Evolutionary conservation across 2,888 invertebrate genomes (phyloP).

Genomic region (Brassicogethes aeneus): DNA sequence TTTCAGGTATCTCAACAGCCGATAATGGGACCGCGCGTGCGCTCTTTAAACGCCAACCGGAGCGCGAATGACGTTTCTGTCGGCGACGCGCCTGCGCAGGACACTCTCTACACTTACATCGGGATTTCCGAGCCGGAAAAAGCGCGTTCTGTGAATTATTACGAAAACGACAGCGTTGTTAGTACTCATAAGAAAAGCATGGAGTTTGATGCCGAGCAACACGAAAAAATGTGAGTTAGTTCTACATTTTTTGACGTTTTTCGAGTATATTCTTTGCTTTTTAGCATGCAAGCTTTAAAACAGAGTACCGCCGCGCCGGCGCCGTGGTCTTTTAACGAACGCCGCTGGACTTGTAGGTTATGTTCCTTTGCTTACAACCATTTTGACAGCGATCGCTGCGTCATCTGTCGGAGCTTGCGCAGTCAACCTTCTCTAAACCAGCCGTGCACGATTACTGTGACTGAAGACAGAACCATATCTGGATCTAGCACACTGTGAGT

Average conservation of each 20-base stretch:
- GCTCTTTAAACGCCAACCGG: neutral
- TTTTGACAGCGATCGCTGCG: constrained; percentile 69
- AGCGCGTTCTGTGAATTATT: constrained; percentile 31
- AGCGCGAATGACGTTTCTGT: constrained; percentile 9
- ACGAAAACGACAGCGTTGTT: constrained; percentile 36
- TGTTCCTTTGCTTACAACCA: constrained; percentile 86
- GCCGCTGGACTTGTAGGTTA: constrained; percentile 83
- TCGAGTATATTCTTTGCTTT: constrained; percentile 13
- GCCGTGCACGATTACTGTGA: constrained; percentile 62
- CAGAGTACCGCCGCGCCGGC: constrained; percentile 23
- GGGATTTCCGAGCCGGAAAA: constrained; percentile 36
- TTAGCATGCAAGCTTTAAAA: constrained; percentile 32
- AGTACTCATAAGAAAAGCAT: constrained; percentile 25
- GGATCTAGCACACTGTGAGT: too few relatives aligned
- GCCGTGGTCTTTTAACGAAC: constrained; percentile 33
- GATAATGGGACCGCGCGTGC: too few relatives aligned
- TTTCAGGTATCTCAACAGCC: too few relatives aligned
- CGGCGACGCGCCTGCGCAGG: constrained; percentile 15
- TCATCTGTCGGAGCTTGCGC: constrained; percentile 66
- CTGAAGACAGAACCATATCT: constrained; percentile 39
- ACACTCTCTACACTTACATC: constrained; percentile 38
- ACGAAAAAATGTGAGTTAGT: constrained; percentile 33
- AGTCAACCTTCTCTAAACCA: constrained; percentile 54
- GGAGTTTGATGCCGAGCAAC: constrained; percentile 31
- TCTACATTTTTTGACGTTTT: neutral